Base-by-base conservation (phyloP, 2,113 vertebrate genomes). In the Athene cunicularia region DNA sequence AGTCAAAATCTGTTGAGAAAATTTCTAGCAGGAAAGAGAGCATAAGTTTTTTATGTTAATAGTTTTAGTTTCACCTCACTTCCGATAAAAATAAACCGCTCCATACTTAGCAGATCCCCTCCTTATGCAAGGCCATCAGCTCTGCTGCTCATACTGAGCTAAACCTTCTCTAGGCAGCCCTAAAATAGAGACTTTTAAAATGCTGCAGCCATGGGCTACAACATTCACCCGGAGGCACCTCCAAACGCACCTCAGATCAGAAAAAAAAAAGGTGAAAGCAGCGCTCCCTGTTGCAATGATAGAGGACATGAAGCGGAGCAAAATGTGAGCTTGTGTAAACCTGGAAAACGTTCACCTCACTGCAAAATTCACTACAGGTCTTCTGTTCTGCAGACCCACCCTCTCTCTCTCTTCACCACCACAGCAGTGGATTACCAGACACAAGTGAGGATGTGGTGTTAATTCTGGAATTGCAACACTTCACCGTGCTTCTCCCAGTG, bases 1-100 rank as follows among this genome's bases (percentile, higher is more conserved):
- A 97, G 94, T 92, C 58, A 97, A 93, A 90, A 76, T 91, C 80
- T 94, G 37, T 84, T 68, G 81, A 77, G 91, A 88, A 90, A 86
- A 94, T 63, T 91, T 85, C 64, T 85, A 93, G 88, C 80, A 95
- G 86, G 89, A 89, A 97, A 95, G 86, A 87, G 80, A 91, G 77
- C 81, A 41, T 33, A 76, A 93, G 88, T 91, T 94, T 80, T 90
- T 82, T 95, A 74, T 88, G 94, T 70, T 91, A 94, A 95, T 87
- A 82, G 89, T 81, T 96, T 68, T 67, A 85, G 70, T 70, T 96
- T 84, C 83, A 95, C 91, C 83, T 93, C 80, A 53, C 76, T 92
- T 92, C 62, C 0, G 70, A 90, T 59, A 94, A 92, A 97, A 98
- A 97, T 94, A 96, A 97, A 95, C 93, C 12, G 20, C 96, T 94